Conservation (phyloP, 2,113 vertebrate genomes). For the Ammodytes marinus region DNA sequence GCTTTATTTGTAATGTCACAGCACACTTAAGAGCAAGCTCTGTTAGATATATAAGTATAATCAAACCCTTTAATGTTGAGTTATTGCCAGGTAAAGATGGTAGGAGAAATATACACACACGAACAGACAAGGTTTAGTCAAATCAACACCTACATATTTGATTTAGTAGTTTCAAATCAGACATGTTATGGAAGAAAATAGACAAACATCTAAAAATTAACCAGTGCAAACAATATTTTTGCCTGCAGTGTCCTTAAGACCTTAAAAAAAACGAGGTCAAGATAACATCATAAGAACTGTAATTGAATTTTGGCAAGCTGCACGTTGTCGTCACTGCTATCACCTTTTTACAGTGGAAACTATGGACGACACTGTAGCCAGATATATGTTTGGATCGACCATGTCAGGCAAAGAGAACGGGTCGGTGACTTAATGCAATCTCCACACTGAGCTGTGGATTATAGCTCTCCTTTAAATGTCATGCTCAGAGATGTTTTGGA, state of each 20-base stretch:
- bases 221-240: no score
- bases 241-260: no score
- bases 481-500: background rate
- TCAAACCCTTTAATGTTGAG: no score
- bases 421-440: background rate
- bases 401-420: background rate
- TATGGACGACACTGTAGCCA: background rate
- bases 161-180: no score
- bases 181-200: no score
- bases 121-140: no score
- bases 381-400: background rate
- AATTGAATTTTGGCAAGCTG: no score
- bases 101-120: no score
- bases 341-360: background rate
- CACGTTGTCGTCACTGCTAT: background rate
- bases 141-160: no score
- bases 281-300: background rate
- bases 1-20: slow-evolving; percentile 5
- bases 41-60: background rate
- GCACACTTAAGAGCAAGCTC: background rate
- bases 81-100: no score
- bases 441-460: background rate
- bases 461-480: background rate
- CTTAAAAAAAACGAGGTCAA: background rate
- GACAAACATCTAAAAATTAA: no score